Base-by-base conservation (phyloP, 2,113 vertebrate species). In the Mesocricetus auratus region DNA sequence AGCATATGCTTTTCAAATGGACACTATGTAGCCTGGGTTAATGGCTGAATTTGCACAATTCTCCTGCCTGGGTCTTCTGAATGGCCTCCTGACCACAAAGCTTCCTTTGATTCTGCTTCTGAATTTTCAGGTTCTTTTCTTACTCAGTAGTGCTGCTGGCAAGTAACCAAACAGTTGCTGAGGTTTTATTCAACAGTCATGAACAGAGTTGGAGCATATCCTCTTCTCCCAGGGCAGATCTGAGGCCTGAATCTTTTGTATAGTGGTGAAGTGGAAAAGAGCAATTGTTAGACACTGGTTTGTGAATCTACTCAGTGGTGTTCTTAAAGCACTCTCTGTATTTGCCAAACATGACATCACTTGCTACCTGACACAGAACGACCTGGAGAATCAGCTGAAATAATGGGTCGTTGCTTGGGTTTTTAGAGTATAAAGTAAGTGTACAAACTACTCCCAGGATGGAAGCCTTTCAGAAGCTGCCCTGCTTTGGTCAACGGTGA, bases 71-170 rank as follows among this genome's bases (percentile, higher is more conserved):
- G 31, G 83, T 68, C 60, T 86, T 33, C 62, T 56, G 26, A 64
- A 62, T 47, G 42, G 79, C n/a, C 79, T 42, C 56, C n/a, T 39
- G 81, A 26, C 39, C 19, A 62, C 58, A 62, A 83, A 10, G n/a
- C 58, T 83, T 83, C 81, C 81, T 64, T 85, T 85, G 81, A 85
- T 85, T 42, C 81, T 85, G 58, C 45, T 62, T 62, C n/a, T 64
- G n/a, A 64, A 45, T 31, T 31, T 85, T 21, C 58, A 83, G n/a
- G 81, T 62, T 83, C 4, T 81, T 58, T 77, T 77, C 68, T 33
- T 31, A 26, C 56, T 60, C 11, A 15, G 24, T 60, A 39, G 7
- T 60, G 16, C 56, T 29, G 22, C 56, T 60, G 79, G n/a, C 36
- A 39, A 83, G 56, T 42, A 29, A 62, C 56, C n/a, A 62, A 83